A percentile compares a stretch with the other conserved stretches of the same genome.
These are phyloP conservation scores for Zaprionus capensis DNA, from an alignment of 1,140 invertebrate species.

Conservation along the genomic window DNA sequence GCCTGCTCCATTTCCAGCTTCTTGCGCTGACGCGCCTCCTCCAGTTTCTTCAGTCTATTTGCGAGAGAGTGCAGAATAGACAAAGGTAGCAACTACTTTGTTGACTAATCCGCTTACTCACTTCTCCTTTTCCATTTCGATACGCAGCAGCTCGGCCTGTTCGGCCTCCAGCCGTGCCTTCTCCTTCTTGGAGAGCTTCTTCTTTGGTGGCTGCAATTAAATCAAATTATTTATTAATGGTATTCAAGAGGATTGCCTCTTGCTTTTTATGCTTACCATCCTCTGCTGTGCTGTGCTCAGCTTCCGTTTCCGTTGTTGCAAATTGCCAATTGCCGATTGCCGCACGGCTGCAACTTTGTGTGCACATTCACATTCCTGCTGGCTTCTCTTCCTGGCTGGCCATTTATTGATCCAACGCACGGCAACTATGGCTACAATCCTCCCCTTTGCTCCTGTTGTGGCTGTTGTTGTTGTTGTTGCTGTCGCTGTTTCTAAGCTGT, in stretches of 20 bases:
- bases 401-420: slow-evolving; percentile 48
- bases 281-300: slow-evolving; percentile 5
- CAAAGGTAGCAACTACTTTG: neutral
- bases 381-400: slow-evolving; percentile 5
- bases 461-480: neutral
- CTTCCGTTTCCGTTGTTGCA: slow-evolving; percentile 27
- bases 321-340: slow-evolving; percentile 35
- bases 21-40: slow-evolving; percentile 79
- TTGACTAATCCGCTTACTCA: slow-evolving; percentile 31
- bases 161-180: slow-evolving; percentile 84
- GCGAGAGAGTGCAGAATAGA: neutral
- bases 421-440: slow-evolving; percentile 49
- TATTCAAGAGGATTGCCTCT: slow-evolving; percentile 11
- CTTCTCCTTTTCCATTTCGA: slow-evolving; percentile 84
- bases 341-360: slow-evolving; percentile 16
- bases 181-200: slow-evolving; percentile 85
- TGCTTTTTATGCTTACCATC: slow-evolving; percentile 32
- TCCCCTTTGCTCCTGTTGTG: slow-evolving; percentile 2
- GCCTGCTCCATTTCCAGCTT: slow-evolving; percentile 82
- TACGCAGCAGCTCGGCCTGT: slow-evolving; percentile 82
- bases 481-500: slow-evolving; percentile 32
- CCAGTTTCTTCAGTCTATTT: slow-evolving; percentile 73
- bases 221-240: slow-evolving; percentile 35
- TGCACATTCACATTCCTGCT: slow-evolving; percentile 9
- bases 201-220: slow-evolving; percentile 74